These are phyloP conservation scores for Petroica traversi DNA, from an alignment of 2,113 vertebrate species.

Conservation along the genomic window DNA sequence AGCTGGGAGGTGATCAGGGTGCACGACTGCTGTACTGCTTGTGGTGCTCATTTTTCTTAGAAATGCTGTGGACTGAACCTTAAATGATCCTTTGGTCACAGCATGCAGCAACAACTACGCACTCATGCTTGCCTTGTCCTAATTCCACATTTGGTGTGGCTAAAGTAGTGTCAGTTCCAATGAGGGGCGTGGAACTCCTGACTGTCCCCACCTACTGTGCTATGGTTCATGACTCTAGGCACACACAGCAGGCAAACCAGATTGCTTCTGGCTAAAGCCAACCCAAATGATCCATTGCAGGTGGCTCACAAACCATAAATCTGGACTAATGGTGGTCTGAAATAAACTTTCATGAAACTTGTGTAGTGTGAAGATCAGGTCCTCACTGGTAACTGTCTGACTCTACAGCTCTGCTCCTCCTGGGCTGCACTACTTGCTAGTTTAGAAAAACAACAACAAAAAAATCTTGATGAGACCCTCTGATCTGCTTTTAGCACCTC, in stretches of 20 bases:
- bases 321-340: neutral
- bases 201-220: neutral
- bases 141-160: neutral
- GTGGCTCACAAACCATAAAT: neutral
- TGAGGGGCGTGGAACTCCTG: neutral
- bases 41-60: neutral
- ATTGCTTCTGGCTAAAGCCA: neutral
- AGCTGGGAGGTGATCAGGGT: neutral
- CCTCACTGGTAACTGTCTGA: neutral
- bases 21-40: rapidly evolving
- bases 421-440: neutral
- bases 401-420: neutral
- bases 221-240: neutral
- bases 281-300: neutral
- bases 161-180: neutral
- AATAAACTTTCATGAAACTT: neutral
- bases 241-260: neutral
- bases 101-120: neutral
- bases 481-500: neutral
- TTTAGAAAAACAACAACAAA: neutral
- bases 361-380: neutral
- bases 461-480: neutral
- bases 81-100: neutral
- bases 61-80: neutral
- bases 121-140: neutral